Evolutionary conservation across 2,113 vertebrate species (phyloP).

Genomic region (Thomomys bottae): DNA sequence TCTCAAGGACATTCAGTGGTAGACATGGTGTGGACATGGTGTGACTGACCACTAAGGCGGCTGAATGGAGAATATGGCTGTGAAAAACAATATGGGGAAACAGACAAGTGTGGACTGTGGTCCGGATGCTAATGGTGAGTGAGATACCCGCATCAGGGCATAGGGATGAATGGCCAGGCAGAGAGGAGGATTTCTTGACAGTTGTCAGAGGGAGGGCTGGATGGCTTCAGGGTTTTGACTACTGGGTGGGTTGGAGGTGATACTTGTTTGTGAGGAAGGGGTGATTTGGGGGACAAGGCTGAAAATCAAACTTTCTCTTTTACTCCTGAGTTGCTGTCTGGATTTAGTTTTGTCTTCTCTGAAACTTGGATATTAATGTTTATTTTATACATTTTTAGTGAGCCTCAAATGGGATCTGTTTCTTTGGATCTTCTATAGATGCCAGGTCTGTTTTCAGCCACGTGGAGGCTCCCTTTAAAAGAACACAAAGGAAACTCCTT

Average conservation of each 20-base stretch:
- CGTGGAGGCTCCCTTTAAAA: constrained; percentile 18
- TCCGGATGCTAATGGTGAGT: neutral
- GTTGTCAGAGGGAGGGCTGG: too few species aligned
- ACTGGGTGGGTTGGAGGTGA: neutral
- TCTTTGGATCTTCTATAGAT: neutral
- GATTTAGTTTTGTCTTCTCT: constrained; percentile 18
- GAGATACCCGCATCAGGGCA: fast-evolving
- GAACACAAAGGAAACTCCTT: neutral
- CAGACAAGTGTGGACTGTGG: neutral
- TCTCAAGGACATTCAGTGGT: neutral
- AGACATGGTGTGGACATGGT: neutral
- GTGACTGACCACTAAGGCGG: neutral
- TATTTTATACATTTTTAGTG: neutral
- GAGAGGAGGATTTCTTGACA: neutral
- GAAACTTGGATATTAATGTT: neutral
- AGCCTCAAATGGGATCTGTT: constrained; percentile 30
- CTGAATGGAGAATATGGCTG: fast-evolving
- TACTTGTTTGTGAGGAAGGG: neutral
- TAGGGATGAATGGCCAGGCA: neutral
- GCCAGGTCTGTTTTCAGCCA: constrained; percentile 18
- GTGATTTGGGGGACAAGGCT: neutral
- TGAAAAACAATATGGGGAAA: fast-evolving
- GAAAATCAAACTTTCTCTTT: neutral
- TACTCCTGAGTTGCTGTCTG: neutral
- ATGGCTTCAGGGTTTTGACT: neutral